Conservation (phyloP, 2,113 vertebrate species). For the Taurulus bubalis region DNA sequence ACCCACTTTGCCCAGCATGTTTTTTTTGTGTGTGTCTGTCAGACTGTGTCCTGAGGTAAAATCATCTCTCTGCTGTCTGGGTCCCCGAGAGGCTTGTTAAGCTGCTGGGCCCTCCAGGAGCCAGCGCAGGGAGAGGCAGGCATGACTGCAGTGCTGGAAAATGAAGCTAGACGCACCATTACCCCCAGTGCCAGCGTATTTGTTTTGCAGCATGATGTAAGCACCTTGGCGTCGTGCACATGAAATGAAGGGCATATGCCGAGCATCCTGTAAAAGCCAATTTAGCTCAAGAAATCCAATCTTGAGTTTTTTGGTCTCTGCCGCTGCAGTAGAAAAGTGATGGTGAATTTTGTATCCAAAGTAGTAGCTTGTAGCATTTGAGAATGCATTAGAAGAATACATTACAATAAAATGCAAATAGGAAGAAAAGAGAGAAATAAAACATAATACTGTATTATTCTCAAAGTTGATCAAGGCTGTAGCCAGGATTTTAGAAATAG, state of each 20-base stretch:
- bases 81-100: slow-evolving; percentile 79
- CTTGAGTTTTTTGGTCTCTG: background rate
- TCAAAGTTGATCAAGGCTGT: background rate
- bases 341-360: background rate
- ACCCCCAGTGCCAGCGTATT: slow-evolving; percentile 74
- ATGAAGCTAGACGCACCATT: slow-evolving; percentile 75
- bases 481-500: background rate
- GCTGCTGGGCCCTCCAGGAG: slow-evolving; percentile 73
- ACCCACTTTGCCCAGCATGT: slow-evolving; percentile 58
- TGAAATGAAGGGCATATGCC: slow-evolving; percentile 63
- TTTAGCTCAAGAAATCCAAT: slow-evolving; percentile 1
- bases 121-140: slow-evolving; percentile 62
- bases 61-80: slow-evolving; percentile 65
- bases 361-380: background rate
- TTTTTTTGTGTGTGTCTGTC: slow-evolving; percentile 55
- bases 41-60: slow-evolving; percentile 73
- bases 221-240: slow-evolving; percentile 46
- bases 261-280: slow-evolving; percentile 34
- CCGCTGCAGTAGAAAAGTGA: background rate
- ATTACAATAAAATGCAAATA: background rate
- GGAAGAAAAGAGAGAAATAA: background rate
- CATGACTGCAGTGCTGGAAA: slow-evolving; percentile 75
- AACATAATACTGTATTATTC: background rate
- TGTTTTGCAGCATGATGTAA: slow-evolving; percentile 76
- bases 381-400: slow-evolving; percentile 1